Evolutionary conservation across 2,797 vertebrate species (phyloP).

Genomic region (Gobio occitaniae): DNA sequence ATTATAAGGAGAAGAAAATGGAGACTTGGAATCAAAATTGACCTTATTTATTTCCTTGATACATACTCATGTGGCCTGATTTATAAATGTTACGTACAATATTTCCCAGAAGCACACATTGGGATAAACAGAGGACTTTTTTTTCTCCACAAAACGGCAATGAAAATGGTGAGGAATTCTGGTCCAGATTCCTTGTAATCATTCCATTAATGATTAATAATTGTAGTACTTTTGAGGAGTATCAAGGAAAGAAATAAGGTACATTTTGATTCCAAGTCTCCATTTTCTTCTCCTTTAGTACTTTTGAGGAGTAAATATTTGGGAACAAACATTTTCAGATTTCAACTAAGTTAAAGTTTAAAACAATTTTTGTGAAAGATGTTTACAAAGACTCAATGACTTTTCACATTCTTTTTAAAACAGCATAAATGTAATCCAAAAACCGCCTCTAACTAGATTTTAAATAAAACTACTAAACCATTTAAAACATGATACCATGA

Average conservation of each 20-base stretch:
- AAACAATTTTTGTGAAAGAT: not conserved
- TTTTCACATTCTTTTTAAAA: not conserved
- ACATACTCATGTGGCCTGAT: not conserved
- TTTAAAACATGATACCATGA: not conserved
- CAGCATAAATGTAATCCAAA: not conserved
- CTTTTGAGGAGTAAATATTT: conserved; percentile 6
- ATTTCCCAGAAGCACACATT: conserved; percentile 8
- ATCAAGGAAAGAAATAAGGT: not conserved
- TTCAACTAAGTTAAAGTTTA: not conserved
- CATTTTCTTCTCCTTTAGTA: not conserved
- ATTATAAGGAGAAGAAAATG: not conserved
- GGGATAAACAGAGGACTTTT: not conserved
- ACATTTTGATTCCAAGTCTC: no score
- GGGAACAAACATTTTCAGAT: not conserved
- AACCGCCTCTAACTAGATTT: not conserved
- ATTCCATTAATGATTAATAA: not conserved
- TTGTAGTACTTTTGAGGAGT: not conserved
- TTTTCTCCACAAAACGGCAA: not conserved
- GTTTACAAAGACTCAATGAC: not conserved
- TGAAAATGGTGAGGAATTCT: not conserved
- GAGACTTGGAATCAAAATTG: not conserved
- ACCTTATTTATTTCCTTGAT: not conserved
- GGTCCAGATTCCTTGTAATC: not conserved
- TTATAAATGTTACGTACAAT: not conserved
- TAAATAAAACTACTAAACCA: not conserved